These are phyloP conservation scores for Ibycter americanus DNA, from an alignment of 2,797 vertebrate species.

Conservation along the genomic window DNA sequence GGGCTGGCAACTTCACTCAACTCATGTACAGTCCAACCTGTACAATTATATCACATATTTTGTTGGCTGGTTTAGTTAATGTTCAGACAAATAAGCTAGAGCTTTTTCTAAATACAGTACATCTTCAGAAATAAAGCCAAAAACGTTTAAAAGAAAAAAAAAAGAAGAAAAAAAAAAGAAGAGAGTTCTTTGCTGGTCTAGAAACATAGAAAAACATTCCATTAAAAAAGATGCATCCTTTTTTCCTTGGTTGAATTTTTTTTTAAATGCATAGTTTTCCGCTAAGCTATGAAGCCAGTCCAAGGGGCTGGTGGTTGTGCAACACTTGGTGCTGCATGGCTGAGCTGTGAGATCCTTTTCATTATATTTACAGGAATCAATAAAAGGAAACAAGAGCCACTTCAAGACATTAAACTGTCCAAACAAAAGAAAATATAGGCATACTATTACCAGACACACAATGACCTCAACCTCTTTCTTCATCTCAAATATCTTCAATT, in stretches of 20 bases:
- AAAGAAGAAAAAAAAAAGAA: too few species aligned
- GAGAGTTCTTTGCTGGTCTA: neutral
- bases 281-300: neutral
- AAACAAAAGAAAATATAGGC: neutral
- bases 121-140: neutral
- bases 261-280: neutral
- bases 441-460: conserved; percentile 6
- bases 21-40: neutral
- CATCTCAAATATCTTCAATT: neutral
- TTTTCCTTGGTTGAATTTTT: neutral
- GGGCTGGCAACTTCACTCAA: neutral
- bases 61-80: neutral
- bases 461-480: conserved; percentile 19
- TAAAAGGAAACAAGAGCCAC: conserved; percentile 56
- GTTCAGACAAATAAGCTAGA: neutral
- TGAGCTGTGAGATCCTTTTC: conserved; percentile 7
- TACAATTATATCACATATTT: neutral
- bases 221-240: neutral
- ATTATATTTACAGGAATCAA: conserved; percentile 46
- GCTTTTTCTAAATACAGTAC: neutral
- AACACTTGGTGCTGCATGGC: conserved; percentile 35
- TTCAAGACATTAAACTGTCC: conserved; percentile 42
- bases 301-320: conserved; percentile 25
- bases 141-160: neutral
- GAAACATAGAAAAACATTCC: neutral